Base-by-base conservation (phyloP, 30 jellyfish, hydroid and myxozoan genomes). In the Hydra vulgaris region DNA sequence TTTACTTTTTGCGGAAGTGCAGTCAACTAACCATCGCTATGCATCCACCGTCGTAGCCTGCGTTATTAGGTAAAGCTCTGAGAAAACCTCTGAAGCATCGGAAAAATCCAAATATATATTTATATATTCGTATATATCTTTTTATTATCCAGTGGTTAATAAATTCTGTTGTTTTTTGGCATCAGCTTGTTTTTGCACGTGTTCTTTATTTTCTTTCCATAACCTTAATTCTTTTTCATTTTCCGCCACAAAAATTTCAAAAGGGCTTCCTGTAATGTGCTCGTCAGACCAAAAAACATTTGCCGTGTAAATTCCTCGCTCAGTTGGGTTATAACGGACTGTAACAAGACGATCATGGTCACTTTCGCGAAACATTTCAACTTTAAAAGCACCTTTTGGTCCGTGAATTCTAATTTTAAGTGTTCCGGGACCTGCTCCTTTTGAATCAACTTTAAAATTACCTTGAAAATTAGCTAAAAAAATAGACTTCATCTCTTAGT, bases 371-470 rank as follows among this genome's bases (percentile, higher is more conserved):
- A 24, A 76, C 95, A 92, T 87, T 81, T 92, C 96, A 8, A 94
- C 97, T 19, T 88, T 94, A 87, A 94, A 94, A 18, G 96, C 96
- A 23, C 97, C 99, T 75, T 94, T 94, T 54, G 99, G 99, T 17
- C 99, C 99, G 81, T 94, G 97, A 66, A 94, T 94, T 3, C 97
- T 88, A n/a, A 94, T 95, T 79, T 88, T 88, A 22, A 94, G 87
- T 12, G 96, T 82, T 21, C 99, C 99, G 72, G 96, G 96, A 26
- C 99, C 99, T 16, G 99, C 99, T 21, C 96, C 96, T 61, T 85
- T 82, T 19, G 99, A 90, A 15, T 85, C 96, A 19, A 88, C 95
- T 22, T 84, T 73, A 68, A 94, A 94, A 17, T 22, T 21, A 18
- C 97, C 99, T 72, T 85, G 86, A 78, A 88, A 87, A 7, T 79